phyloP scores from a whole-genome alignment of 2,888 invertebrate genomes.

The Eustalomyia histrio region DNA sequence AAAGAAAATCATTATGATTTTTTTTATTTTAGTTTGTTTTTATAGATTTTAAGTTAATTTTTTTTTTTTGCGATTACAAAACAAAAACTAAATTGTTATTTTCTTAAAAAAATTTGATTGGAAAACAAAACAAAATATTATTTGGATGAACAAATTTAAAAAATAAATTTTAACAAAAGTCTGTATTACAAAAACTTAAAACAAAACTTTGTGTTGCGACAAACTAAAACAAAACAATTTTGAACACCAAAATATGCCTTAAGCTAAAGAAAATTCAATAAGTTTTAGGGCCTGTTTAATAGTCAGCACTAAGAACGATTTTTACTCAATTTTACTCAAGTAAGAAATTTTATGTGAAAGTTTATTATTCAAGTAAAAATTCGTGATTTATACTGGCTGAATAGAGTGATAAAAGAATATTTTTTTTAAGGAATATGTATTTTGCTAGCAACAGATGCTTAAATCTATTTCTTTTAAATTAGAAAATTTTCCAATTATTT shows the following conservation, averaged over 20 bases:
- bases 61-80: conserved; percentile 28
- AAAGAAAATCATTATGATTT: conserved; percentile 22
- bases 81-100: conserved; percentile 42
- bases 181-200: not conserved
- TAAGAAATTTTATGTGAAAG: too few relatives aligned
- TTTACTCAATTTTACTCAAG: too few relatives aligned
- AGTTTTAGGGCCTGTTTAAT: too few relatives aligned
- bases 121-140: conserved; percentile 18
- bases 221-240: not conserved
- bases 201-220: conserved; percentile 16
- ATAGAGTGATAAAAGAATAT: not conserved
- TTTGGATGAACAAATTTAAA: conserved; percentile 35
- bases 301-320: too few relatives aligned
- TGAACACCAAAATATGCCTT: conserved; percentile 50
- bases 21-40: conserved; percentile 45
- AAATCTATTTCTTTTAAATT: not conserved
- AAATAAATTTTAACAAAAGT: conserved; percentile 22
- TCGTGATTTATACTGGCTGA: too few relatives aligned
- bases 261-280: conserved; percentile 27
- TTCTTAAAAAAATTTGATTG: conserved; percentile 22
- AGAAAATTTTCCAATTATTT: not conserved
- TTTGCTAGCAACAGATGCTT: not conserved
- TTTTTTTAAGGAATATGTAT: not conserved
- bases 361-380: too few relatives aligned
- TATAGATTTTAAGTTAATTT: conserved; percentile 38